Base-by-base conservation (phyloP, 2,888 invertebrate genomes). In the Romanomermis culicivorax region DNA sequence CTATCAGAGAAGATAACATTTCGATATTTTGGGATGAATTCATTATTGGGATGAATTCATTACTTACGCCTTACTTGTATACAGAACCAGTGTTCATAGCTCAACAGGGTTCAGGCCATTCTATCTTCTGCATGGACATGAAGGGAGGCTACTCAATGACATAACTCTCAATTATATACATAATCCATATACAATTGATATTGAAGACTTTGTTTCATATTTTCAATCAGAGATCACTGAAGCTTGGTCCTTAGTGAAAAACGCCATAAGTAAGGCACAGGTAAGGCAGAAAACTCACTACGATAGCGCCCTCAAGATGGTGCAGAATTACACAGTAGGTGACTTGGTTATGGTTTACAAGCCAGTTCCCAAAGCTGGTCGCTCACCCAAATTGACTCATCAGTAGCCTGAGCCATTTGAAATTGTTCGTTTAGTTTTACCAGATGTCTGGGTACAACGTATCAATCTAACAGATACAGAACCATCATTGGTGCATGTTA, bases 1-100 rank as follows among this genome's bases (percentile, higher is more conserved):
- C n/a, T n/a, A n/a, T n/a, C n/a, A n/a, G n/a, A n/a, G n/a, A n/a
- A n/a, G n/a, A n/a, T n/a, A n/a, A n/a, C n/a, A n/a, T n/a, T n/a
- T n/a, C n/a, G n/a, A n/a, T n/a, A n/a, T n/a, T n/a, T n/a, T n/a
- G n/a, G n/a, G n/a, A n/a, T n/a, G n/a, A n/a, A n/a, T n/a, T n/a
- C n/a, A n/a, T n/a, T n/a, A 61, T 29, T 66, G 64, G 65, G 64
- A 66, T 53, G 7, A 57, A 14, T 55, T 55, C 42, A 45, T 65
- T 4, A 57, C 56, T 2, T 56, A 58, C 20, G 55, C 61, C 2
- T 51, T 58, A 2, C 60, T 60, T 54, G 62, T 61, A 1, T 65
- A 64, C 52, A 58, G 62, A 24, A 52, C 58, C 1, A 59, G 56
- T 2, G 27, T 52, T 4, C 58, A 63, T 29, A 29, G 58, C 3